Conservation (phyloP, 2,797 vertebrate genomes). For the Premnoplex brunnescens region DNA sequence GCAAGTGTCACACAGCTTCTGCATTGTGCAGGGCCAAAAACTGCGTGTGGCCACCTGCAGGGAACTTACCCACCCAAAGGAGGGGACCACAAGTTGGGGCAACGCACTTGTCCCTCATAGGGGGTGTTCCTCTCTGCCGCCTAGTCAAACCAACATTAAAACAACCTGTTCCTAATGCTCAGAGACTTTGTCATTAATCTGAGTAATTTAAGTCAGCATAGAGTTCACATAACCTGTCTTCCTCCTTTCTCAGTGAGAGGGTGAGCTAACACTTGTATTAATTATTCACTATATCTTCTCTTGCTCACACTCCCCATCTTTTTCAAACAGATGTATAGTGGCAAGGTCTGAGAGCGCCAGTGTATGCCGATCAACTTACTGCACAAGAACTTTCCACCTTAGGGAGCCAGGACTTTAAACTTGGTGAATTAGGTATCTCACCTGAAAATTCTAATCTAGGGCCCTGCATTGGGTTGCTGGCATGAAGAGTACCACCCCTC, state of each 20-base stretch:
- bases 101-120: not conserved
- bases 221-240: not conserved
- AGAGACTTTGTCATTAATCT: not conserved
- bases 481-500: not conserved
- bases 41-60: not conserved
- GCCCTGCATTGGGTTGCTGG: not conserved
- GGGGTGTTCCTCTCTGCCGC: not conserved
- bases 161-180: not conserved
- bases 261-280: not conserved
- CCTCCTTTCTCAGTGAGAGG: not conserved
- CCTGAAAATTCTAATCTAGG: not conserved
- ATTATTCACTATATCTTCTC: not conserved
- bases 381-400: not conserved
- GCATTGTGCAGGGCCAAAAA: not conserved
- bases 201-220: not conserved
- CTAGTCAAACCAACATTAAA: not conserved
- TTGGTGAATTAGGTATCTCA: not conserved
- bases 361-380: not conserved
- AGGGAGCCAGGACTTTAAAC: not conserved
- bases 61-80: not conserved
- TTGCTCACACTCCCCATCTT: not conserved
- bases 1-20: not conserved
- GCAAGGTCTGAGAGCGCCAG: not conserved
- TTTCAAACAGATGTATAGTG: not conserved
- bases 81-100: not conserved